Percentiles rank a stretch among this genome's conserved stretches.
Evolutionary conservation across 2,888 invertebrate species (phyloP).

Genomic region (Folsomia candida): DNA sequence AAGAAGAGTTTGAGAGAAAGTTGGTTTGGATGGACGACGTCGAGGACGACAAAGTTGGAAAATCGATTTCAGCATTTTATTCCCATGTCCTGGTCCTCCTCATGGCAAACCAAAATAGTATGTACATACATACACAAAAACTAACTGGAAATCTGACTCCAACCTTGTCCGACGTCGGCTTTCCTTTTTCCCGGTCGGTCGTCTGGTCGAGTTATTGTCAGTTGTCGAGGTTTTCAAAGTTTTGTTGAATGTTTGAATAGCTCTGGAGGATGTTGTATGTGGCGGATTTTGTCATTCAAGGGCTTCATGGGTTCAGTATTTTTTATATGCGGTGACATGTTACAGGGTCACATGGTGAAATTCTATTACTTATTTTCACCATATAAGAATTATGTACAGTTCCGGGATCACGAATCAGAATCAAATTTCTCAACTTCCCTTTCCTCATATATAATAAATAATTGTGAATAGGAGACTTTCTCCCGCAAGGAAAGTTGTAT

Average conservation of each 20-base stretch:
- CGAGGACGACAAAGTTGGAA: slow-evolving; percentile 6
- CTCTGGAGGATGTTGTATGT: background rate
- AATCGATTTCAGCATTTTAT: slow-evolving; percentile 2
- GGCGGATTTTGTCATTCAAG: background rate
- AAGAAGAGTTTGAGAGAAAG: background rate
- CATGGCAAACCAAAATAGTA: too few relatives aligned
- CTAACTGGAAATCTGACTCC: background rate
- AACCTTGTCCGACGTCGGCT: background rate
- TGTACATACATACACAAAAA: background rate
- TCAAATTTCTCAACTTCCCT: too few relatives aligned
- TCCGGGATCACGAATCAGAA: too few relatives aligned
- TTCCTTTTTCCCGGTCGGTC: background rate
- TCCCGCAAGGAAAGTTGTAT: too few relatives aligned
- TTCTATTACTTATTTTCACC: too few relatives aligned
- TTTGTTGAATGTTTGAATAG: background rate
- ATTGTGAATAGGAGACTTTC: too few relatives aligned
- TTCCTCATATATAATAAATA: too few relatives aligned
- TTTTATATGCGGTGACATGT: too few relatives aligned
- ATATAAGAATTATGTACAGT: too few relatives aligned
- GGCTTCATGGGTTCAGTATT: too few relatives aligned
- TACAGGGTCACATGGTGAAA: too few relatives aligned
- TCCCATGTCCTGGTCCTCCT: background rate
- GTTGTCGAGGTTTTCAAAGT: background rate
- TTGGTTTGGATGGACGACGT: background rate
- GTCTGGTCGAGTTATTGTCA: background rate